These are phyloP conservation scores for Ceratina calcarata DNA, from an alignment of 1,140 invertebrate genomes.

Conservation along the genomic window DNA sequence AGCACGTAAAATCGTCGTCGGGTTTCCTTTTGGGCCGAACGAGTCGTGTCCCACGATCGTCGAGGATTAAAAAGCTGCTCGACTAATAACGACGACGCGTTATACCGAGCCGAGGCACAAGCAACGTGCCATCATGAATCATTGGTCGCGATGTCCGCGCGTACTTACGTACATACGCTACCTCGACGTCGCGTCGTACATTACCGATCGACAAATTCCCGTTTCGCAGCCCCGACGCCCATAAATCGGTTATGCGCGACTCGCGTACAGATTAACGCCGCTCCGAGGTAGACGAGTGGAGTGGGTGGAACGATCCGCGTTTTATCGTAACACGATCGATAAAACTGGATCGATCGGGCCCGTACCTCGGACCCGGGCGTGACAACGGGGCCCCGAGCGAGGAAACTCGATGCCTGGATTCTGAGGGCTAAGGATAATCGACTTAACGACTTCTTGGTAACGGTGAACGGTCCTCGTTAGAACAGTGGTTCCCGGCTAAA, in stretches of 20 bases:
- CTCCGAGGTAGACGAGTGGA: not conserved
- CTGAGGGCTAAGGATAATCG: constrained; percentile 67
- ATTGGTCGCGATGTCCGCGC: constrained; percentile 6
- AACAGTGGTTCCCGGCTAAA: constrained; percentile 20
- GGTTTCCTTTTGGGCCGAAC: not conserved
- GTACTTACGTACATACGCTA: constrained; percentile 16
- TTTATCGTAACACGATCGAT: constrained; percentile 54
- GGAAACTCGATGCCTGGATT: constrained; percentile 66
- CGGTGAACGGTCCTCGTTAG: constrained; percentile 38
- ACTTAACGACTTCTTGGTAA: constrained; percentile 72
- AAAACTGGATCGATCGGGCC: constrained; percentile 45
- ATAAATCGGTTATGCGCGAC: constrained; percentile 30
- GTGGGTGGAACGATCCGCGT: not conserved
- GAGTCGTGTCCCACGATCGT: not conserved
- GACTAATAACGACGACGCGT: constrained; percentile 32
- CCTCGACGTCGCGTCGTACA: constrained; percentile 24
- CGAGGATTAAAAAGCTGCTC: constrained; percentile 33
- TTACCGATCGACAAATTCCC: constrained; percentile 52
- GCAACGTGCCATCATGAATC: constrained; percentile 33
- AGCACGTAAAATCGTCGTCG: not conserved
- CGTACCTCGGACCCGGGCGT: constrained; percentile 16
- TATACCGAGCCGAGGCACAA: constrained; percentile 11
- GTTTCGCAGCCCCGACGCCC: constrained; percentile 16
- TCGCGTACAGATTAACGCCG: constrained; percentile 30
- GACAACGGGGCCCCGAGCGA: constrained; percentile 33